Conservation (phyloP, 1,140 invertebrate species). For the Dendroctonus ponderosae region DNA sequence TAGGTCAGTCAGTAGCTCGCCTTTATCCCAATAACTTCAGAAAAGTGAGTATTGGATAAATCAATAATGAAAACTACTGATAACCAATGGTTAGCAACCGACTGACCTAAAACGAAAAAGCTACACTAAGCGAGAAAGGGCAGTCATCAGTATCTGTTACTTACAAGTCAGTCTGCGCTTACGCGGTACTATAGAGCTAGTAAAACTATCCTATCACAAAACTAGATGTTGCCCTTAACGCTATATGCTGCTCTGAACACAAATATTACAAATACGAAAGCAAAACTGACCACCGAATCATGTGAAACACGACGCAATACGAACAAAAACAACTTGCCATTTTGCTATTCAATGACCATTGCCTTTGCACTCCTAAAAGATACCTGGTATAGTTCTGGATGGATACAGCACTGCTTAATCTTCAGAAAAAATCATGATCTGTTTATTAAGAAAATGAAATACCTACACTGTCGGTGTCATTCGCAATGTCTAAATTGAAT, state of each 20-base stretch:
- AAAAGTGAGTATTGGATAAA: too few species aligned
- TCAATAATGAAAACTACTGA: too few species aligned
- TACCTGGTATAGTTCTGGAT: too few species aligned
- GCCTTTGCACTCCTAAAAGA: too few species aligned
- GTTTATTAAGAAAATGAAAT: too few species aligned
- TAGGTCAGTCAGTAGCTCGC: constrained; percentile 17
- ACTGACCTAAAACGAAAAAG: constrained; percentile 22
- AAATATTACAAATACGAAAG: constrained; percentile 42
- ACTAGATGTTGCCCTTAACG: constrained; percentile 37
- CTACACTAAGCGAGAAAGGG: constrained; percentile 30
- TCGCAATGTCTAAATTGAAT: too few species aligned
- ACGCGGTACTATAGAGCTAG: constrained; percentile 31
- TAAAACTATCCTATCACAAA: constrained; percentile 41
- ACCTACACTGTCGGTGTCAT: too few species aligned
- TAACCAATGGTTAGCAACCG: background rate
- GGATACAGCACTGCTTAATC: too few species aligned
- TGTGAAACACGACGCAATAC: background rate
- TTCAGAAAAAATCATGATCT: too few species aligned
- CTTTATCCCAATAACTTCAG: too few species aligned
- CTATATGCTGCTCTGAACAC: constrained; percentile 37
- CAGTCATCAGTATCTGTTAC: constrained; percentile 32
- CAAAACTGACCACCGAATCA: constrained; percentile 35
- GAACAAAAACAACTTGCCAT: background rate
- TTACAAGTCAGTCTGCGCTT: constrained; percentile 36
- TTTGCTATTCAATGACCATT: too few species aligned